Conservation (phyloP, 2,888 invertebrate genomes). For the Drosophila robusta region DNA sequence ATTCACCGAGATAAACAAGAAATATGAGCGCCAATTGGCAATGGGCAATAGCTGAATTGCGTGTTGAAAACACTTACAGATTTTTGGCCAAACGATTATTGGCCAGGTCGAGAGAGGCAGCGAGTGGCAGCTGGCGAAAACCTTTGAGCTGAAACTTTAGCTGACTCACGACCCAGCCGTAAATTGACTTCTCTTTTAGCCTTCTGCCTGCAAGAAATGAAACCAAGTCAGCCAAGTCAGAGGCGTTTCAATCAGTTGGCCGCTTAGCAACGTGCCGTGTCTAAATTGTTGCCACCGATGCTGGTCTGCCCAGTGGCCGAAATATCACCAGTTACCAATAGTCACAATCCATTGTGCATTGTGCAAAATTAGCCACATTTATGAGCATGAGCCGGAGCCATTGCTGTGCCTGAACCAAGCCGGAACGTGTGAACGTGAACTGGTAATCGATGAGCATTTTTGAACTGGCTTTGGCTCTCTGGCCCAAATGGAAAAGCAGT, state of each 20-base stretch:
- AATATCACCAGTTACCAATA: conserved; percentile 21
- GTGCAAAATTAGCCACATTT: conserved; percentile 73
- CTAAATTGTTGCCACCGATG: conserved; percentile 46
- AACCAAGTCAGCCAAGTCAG: conserved; percentile 53
- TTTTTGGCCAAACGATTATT: conserved; percentile 40
- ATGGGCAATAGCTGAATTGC: conserved; percentile 59
- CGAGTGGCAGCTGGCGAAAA: conserved; percentile 14
- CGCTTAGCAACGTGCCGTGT: conserved; percentile 64
- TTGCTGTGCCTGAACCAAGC: conserved; percentile 29
- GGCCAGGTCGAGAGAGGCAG: conserved; percentile 33
- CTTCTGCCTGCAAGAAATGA: conserved; percentile 36
- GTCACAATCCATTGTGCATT: conserved; percentile 52
- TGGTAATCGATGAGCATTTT: conserved; percentile 73
- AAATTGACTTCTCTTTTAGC: conserved; percentile 60
- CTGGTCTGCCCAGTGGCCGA: conserved; percentile 18
- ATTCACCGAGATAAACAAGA: conserved; percentile 48
- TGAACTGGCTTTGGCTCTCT: conserved; percentile 32
- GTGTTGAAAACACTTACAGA: conserved; percentile 64
- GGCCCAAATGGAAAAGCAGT: conserved; percentile 26
- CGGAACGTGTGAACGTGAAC: conserved; percentile 77
- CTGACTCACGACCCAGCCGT: conserved; percentile 76
- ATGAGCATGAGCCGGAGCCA: conserved; percentile 61
- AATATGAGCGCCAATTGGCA: conserved; percentile 41
- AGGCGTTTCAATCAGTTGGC: conserved; percentile 71
- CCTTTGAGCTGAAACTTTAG: conserved; percentile 52